phyloP scores from a whole-genome alignment of 1,140 invertebrate species.

The Luehdorfia chinensis region DNA sequence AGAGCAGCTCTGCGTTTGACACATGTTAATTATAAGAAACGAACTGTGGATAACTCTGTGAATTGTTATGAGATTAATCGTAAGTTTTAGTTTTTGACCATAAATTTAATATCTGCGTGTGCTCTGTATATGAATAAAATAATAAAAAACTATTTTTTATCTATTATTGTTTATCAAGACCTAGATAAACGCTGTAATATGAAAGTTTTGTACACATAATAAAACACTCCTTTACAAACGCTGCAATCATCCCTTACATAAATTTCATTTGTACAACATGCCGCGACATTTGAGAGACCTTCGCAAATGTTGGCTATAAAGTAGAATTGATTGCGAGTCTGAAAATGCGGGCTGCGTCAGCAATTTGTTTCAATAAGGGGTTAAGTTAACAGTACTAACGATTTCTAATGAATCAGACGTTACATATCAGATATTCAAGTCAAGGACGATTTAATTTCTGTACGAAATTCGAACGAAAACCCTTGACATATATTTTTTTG shows the following conservation, averaged over 20 bases:
- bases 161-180: slow-evolving; percentile 24
- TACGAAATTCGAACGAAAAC: too few relatives aligned
- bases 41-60: slow-evolving; percentile 27
- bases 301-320: slow-evolving; percentile 34
- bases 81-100: too few relatives aligned
- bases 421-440: too few relatives aligned
- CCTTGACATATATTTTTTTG: too few relatives aligned
- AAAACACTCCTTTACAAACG: too few relatives aligned
- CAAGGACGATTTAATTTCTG: too few relatives aligned
- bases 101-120: too few relatives aligned
- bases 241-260: too few relatives aligned
- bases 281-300: slow-evolving; percentile 20
- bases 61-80: slow-evolving; percentile 28
- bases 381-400: slow-evolving; percentile 8
- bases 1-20: slow-evolving; percentile 47
- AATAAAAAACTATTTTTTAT: too few relatives aligned
- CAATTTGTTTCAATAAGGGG: slow-evolving; percentile 32
- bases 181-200: too few relatives aligned
- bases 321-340: slow-evolving; percentile 31
- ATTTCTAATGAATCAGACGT: slow-evolving; percentile 2
- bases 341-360: slow-evolving; percentile 19
- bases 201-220: too few relatives aligned
- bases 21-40: slow-evolving; percentile 55
- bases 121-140: too few relatives aligned
- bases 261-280: not conserved